A percentile compares a stretch with the other conserved stretches of the same genome.
Conservation (phyloP, 2,888 invertebrate species). For the Metopia argyrocephala region DNA sequence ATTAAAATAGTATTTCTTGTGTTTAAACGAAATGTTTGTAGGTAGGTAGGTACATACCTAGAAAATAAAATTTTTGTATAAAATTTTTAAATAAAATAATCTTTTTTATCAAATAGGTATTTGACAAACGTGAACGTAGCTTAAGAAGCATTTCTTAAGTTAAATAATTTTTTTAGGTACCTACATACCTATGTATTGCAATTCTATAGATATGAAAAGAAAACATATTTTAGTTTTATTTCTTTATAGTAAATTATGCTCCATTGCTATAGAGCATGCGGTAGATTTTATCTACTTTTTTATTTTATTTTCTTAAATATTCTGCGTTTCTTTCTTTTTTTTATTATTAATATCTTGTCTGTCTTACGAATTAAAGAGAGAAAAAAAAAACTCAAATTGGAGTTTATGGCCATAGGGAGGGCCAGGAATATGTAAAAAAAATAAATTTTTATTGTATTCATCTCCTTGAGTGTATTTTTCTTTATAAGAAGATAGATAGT, state of each 20-base stretch:
- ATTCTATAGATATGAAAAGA: too few species aligned
- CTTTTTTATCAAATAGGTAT: too few species aligned
- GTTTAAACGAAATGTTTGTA: too few species aligned
- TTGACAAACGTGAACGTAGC: too few species aligned
- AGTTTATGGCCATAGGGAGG: slow-evolving; percentile 29
- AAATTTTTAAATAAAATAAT: too few species aligned
- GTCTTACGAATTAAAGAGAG: slow-evolving; percentile 15
- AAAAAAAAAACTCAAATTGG: slow-evolving; percentile 22
- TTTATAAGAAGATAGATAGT: slow-evolving; percentile 6
- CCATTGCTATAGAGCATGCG: background rate
- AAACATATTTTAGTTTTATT: too few species aligned
- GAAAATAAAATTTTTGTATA: too few species aligned
- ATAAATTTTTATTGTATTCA: slow-evolving; percentile 25
- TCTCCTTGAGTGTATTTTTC: slow-evolving; percentile 45
- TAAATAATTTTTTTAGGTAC: too few species aligned
- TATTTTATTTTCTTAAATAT: slow-evolving; percentile 34
- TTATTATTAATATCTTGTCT: slow-evolving; percentile 56
- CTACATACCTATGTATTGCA: too few species aligned
- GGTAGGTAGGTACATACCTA: too few species aligned
- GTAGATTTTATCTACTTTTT: slow-evolving; percentile 12
- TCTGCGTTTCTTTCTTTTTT: slow-evolving; percentile 17
- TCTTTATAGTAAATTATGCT: background rate
- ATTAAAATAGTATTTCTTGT: too few species aligned
- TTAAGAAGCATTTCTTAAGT: too few species aligned
- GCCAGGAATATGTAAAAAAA: slow-evolving; percentile 12